Percentiles rank a stretch among this genome's conserved stretches.
Conservation (phyloP, 2,797 vertebrate species). For the Orientallactaga sibirica region DNA sequence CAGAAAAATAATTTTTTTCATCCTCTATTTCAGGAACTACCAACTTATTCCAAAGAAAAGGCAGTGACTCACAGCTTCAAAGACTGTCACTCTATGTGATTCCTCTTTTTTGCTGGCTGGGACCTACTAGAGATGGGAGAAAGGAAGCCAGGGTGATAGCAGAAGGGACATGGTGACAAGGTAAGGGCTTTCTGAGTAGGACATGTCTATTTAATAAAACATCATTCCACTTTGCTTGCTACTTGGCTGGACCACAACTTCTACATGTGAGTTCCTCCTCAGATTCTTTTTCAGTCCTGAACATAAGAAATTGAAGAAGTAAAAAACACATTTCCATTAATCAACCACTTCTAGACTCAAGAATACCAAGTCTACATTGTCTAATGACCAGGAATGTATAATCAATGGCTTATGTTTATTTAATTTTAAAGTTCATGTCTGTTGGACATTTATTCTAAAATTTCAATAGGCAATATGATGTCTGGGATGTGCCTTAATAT, state of each 20-base stretch:
- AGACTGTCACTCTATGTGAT: constrained; percentile 14
- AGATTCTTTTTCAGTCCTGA: not conserved
- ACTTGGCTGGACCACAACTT: not conserved
- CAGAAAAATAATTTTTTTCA: constrained; percentile 44
- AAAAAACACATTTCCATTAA: not conserved
- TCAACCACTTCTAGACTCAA: not conserved
- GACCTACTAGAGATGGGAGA: not conserved
- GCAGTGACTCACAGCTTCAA: constrained; percentile 62
- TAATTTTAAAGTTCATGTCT: not conserved
- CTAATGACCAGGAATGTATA: not conserved
- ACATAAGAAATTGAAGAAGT: not conserved
- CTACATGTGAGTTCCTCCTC: not conserved
- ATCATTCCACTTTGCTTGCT: not conserved
- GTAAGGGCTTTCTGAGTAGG: not conserved
- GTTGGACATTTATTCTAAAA: not conserved
- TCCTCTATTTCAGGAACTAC: constrained; percentile 72
- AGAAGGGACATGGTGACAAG: not conserved
- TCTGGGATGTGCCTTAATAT: constrained; percentile 14
- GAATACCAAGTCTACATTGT: not conserved
- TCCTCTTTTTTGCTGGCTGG: not conserved
- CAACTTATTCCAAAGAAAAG: constrained; percentile 62
- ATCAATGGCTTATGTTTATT: not conserved
- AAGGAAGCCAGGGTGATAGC: not conserved
- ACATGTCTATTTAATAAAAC: not conserved
- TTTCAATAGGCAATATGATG: not conserved